Base-by-base conservation (phyloP, 1,140 invertebrate genomes). In the Adoxophyes honmai region DNA sequence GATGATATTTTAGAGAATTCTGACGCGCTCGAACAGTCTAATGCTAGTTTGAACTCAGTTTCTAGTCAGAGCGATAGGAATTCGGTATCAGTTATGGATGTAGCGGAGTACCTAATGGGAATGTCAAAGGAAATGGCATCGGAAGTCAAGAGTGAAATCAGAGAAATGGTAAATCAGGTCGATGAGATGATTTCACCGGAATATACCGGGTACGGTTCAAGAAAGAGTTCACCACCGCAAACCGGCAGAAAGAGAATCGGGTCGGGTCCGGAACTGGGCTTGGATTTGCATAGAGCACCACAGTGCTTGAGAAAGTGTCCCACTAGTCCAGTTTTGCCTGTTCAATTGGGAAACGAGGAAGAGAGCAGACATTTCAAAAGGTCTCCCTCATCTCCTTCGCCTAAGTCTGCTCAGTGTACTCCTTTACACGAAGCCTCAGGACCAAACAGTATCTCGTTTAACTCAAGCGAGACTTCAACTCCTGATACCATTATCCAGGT, bases 51-150 rank as follows among this genome's bases (percentile, higher is more conserved):
- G 34, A 89, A 76, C 35, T 87, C 81, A 39, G 68, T 74, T 56
- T 88, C 86, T 73, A 86, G 78, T 78, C 81, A 86, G 60, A 86
- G 72, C 56, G 88, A 90, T 59, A 88, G 89, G 61, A 93, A 93
- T 75, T 94, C 93, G 1, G 92, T 94, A 37, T 94, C 93, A 7
- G 92, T 93, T 0, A 92, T 92, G 67, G 92, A 94, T 67, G 93
- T 95, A 37, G 93, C 94, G 0, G 93, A 94, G 69, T 94, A 94
- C 72, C 78, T 95, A 7, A 94, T 94, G 90, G 94, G 94, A 65
- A 92, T 94, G 66, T 94, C 94, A 0, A 93, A 91, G 68, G 94
- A 94, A 72, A 94, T 95, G 92, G 94, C 94, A 10, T 94, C 93
- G 57, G 94, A 95, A 82, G 92, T 95, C 7, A 95, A 94, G 75